Evolutionary conservation across 2,888 invertebrate genomes (phyloP).

Genomic region (Phaonia tiefii): DNA sequence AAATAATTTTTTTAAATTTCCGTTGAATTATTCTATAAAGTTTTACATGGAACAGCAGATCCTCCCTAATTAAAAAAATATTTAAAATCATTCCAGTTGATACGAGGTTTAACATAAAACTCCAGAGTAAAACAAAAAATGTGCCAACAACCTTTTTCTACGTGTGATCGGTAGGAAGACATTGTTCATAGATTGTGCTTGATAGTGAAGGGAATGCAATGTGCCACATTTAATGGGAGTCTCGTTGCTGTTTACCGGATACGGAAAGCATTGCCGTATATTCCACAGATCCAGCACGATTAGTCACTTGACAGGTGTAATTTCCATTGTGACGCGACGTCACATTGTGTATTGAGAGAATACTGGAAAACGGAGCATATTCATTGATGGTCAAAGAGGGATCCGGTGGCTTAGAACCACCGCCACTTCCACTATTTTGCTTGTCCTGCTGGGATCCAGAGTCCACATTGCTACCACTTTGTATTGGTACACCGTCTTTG

Average conservation of each 20-base stretch:
- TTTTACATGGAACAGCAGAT: too few species aligned
- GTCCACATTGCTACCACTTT: slow-evolving; percentile 70
- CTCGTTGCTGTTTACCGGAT: slow-evolving; percentile 80
- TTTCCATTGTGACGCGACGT: slow-evolving; percentile 81
- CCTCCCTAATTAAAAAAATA: too few species aligned
- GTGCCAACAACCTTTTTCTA: slow-evolving; percentile 33
- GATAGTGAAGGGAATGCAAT: slow-evolving; percentile 58
- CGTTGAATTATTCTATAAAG: too few species aligned
- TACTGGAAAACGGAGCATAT: slow-evolving; percentile 82
- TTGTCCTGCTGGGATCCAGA: slow-evolving; percentile 43
- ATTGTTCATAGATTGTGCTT: slow-evolving; percentile 53
- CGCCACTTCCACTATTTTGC: slow-evolving; percentile 3
- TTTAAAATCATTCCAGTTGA: too few species aligned
- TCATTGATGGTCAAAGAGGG: slow-evolving; percentile 81
- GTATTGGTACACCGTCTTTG: slow-evolving; percentile 80
- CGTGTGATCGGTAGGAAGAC: slow-evolving; percentile 49
- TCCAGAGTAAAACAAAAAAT: slow-evolving; percentile 11
- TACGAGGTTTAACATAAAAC: too few species aligned
- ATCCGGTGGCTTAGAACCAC: slow-evolving; percentile 70
- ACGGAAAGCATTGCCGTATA: slow-evolving; percentile 82
- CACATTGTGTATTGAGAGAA: slow-evolving; percentile 80
- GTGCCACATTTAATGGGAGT: slow-evolving; percentile 59
- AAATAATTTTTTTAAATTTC: too few species aligned
- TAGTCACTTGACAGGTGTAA: slow-evolving; percentile 80
- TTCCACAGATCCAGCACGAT: slow-evolving; percentile 81